phyloP scores from a whole-genome alignment of 1,140 invertebrate species.

The Maconellicoccus hirsutus region DNA sequence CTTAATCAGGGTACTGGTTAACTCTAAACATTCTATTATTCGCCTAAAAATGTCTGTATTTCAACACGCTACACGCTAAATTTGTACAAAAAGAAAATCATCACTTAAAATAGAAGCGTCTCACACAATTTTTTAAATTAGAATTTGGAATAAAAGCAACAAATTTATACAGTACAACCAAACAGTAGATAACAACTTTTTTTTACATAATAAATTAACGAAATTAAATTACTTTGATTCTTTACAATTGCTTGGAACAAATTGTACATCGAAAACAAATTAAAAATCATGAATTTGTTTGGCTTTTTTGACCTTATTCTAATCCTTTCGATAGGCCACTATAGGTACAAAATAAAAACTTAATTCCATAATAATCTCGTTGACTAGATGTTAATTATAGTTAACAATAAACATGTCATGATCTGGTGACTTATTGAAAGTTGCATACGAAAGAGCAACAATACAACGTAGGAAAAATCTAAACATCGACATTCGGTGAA shows the following conservation, averaged over 20 bases:
- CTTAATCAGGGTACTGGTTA: constrained; percentile 12
- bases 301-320: not conserved
- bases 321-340: too few species aligned
- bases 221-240: not conserved
- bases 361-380: not conserved
- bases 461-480: constrained; percentile 15
- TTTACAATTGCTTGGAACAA: not conserved
- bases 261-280: constrained; percentile 1
- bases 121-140: not conserved
- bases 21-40: constrained; percentile 2
- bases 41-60: not conserved
- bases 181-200: not conserved
- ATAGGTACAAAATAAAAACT: not conserved
- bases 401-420: not conserved
- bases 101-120: not conserved
- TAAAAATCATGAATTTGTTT: not conserved
- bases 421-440: not conserved
- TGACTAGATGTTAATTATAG: not conserved
- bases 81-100: not conserved
- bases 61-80: not conserved
- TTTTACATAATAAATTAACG: not conserved
- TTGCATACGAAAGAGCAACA: not conserved
- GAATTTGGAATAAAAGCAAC: not conserved
- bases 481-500: constrained; percentile 30
- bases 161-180: constrained; percentile 1